A percentile compares a stretch with the other conserved stretches of the same genome.
Evolutionary conservation across 2,888 invertebrate genomes (phyloP).

Genomic region (Lepidocyrtoides sp.): DNA sequence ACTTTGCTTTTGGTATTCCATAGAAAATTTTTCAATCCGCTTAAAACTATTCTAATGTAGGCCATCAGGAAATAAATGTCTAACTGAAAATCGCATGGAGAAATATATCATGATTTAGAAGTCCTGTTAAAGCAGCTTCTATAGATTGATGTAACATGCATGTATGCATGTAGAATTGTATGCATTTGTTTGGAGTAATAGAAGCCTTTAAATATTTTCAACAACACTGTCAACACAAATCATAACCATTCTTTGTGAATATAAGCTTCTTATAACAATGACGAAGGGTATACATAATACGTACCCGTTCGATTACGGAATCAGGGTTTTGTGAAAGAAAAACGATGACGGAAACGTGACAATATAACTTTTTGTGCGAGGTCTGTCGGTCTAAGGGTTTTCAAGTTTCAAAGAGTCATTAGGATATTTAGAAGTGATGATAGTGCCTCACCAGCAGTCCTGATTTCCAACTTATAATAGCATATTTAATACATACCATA

Average conservation of each 20-base stretch:
- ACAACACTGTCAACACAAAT: conserved; percentile 1
- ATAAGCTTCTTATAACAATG: conserved; percentile 11
- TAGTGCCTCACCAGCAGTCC: not conserved
- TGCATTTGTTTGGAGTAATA: no score
- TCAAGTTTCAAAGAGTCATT: conserved; percentile 7
- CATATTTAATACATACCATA: not conserved
- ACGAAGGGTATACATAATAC: not conserved
- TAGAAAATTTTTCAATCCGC: no score
- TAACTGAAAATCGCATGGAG: no score
- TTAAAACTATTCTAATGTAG: no score
- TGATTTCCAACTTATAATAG: not conserved
- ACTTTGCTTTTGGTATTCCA: no score
- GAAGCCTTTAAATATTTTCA: not conserved
- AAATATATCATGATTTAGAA: no score
- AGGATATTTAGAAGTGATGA: conserved; percentile 7
- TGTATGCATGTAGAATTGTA: no score
- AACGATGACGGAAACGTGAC: not conserved
- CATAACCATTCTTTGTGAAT: not conserved
- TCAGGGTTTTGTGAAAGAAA: not conserved
- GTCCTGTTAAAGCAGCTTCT: no score
- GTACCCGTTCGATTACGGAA: not conserved
- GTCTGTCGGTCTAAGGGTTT: not conserved
- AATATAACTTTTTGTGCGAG: conserved; percentile 22
- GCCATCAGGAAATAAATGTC: no score
- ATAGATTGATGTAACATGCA: no score